Conservation (phyloP, 2,113 vertebrate genomes). For the Anguilla japonica region DNA sequence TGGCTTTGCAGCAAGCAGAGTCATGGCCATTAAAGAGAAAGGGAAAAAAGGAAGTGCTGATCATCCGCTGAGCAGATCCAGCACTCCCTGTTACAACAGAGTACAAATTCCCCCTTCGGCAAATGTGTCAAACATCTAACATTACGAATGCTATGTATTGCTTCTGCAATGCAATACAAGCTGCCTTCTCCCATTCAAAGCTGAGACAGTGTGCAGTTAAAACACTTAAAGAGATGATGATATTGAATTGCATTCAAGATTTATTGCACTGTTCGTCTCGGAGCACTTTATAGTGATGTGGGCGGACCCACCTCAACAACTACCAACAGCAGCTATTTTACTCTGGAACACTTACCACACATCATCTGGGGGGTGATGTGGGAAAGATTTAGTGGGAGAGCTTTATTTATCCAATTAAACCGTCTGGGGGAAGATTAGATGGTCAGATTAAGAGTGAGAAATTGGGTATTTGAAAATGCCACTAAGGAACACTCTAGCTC, state of each 20-base stretch:
- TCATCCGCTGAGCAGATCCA: slow-evolving; percentile 25
- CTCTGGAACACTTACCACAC: background rate
- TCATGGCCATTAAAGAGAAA: background rate
- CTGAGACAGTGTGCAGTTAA: background rate
- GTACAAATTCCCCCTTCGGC: slow-evolving; percentile 41
- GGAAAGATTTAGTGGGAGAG: slow-evolving; percentile 30
- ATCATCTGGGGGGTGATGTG: slow-evolving; percentile 35
- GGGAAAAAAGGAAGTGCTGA: background rate
- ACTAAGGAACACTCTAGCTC: background rate
- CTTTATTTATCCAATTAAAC: background rate
- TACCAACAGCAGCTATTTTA: background rate
- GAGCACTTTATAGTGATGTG: background rate
- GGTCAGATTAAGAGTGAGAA: background rate
- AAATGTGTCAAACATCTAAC: slow-evolving; percentile 54
- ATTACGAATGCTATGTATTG: slow-evolving; percentile 38
- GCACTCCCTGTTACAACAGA: slow-evolving; percentile 53
- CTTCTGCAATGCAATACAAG: background rate
- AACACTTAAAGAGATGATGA: background rate
- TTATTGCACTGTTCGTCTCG: background rate
- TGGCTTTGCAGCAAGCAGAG: background rate
- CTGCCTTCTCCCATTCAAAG: background rate
- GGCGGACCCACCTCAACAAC: background rate
- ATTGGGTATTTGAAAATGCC: background rate
- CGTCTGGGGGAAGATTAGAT: background rate
- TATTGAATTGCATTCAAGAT: too few species aligned